Evolutionary conservation across 2,797 vertebrate species (phyloP), one percentile per base, ranked within the genome.

Genomic region (Chelidonichthys spinosus): DNA sequence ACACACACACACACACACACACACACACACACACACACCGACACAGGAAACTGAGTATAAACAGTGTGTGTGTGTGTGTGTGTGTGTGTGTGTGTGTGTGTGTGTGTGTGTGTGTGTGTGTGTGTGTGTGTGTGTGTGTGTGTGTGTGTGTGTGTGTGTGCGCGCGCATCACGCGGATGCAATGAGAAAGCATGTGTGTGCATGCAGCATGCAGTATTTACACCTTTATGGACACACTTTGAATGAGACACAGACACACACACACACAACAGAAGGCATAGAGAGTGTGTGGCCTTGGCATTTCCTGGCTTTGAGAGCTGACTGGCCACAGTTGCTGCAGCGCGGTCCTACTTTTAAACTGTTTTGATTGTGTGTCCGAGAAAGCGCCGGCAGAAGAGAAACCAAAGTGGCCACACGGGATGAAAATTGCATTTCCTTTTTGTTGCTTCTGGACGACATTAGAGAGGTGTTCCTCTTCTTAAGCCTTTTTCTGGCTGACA

Each of bases 41-140:
- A n/a, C n/a, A 85, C 86, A 88, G 88, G 90, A 90, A 88, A 79
- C 76, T 0, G 59, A 82, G 79, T 86, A 87, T 90, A 83, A 89
- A 91, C 88, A 75, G 53, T 56, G 70, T 25, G 25, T 25, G 47
- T 71, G 52, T 72, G 43, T 49, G 49, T 54, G 25, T 54, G 50
- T 56, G 47, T 25, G 15, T 37, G 14, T 14, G 32, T 46, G 65
- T 54, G 55, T 36, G 52, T 84, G 61, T 72, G n/a, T 63, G 54
- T 74, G 76, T 56, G 64, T 44, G 13, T 61, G 70, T 65, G 74
- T 5, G 2, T 79, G 60, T 56, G 67, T 58, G 33, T 81, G 54
- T 76, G 52, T 74, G 47, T 63, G 15, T 63, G 68, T 73, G 49
- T 62, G 25, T 25, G 25, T 25, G 25, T 25, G 25, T 25, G 25